Evolutionary conservation across 1,140 invertebrate species (phyloP).

Genomic region (Rhagoletis zephyria): DNA sequence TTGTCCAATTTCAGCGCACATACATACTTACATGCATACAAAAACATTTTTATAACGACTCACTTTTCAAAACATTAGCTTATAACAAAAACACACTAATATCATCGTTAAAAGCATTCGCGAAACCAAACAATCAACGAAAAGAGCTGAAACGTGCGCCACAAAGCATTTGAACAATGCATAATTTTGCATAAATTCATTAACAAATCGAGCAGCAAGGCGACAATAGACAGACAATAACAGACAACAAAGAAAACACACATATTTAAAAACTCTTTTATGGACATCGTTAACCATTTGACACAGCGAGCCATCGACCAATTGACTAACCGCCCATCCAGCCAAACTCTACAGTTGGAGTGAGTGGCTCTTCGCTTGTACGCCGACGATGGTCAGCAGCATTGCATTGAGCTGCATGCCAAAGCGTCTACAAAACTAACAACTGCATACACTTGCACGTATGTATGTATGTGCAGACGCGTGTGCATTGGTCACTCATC

Average conservation of each 20-base stretch:
- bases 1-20: background rate
- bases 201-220: constrained; percentile 8
- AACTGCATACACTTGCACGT: background rate
- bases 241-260: background rate
- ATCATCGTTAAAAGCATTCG: background rate
- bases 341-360: background rate
- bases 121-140: background rate
- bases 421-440: background rate
- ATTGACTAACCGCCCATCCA: background rate
- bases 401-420: constrained; percentile 2
- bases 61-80: background rate
- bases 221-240: background rate
- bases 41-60: background rate
- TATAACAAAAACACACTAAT: background rate
- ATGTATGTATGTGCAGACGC: background rate
- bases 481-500: background rate
- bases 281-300: background rate
- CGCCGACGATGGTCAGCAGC: background rate
- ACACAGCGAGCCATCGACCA: background rate
- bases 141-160: constrained; percentile 23
- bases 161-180: background rate
- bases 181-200: constrained; percentile 42
- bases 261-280: background rate
- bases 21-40: background rate
- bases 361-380: background rate